Evolutionary conservation across 2,797 vertebrate genomes (phyloP), one percentile per base, ranked within the genome.

Genomic region (Sebastes elongatus): DNA sequence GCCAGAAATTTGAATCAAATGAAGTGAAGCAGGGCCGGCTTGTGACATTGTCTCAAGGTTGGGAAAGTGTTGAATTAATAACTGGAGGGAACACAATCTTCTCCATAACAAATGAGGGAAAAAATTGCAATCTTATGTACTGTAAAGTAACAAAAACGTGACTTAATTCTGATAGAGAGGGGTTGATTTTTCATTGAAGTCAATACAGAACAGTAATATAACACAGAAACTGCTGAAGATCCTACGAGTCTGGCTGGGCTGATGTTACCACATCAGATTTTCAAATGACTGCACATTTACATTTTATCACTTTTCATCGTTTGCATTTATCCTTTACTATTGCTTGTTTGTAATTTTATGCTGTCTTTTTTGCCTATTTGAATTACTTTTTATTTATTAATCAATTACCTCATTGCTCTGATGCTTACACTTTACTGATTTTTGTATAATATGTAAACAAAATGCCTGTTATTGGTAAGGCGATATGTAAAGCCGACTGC

Each of bases 1-100:
- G 20, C 25, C 2, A 63, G 57, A 66, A 20, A 73, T 57, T 30
- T 59, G 3, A 42, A 69, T 82, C 10, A 67, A 56, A 69, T 67
- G 4, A 79, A 57, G 63, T 28, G 30, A 73, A 59, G 22, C 35
- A 78, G 32, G 6, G 42, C 20, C 46, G 56, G 5, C 32, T 65
- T 74, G n/a, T 79, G 61, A 74, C 22, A 46, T 71, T 76, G 69
- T 66, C 33, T 61, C 10, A 52, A 70, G 22, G 61, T 63, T 72
- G 32, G 46, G 7, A 67, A 68, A 80, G 74, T 69, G 20, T 30
- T 20, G 4, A 22, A 49, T 49, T 49, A 61, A 2, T 59, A 49
- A 25, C 38, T 66, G 55, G n/a, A 66, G 33, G 46, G 16, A 70
- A 73, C 4, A 27, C 8, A 59, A 3, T 52, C 2, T 57, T 71